Conservation (phyloP, 2,888 invertebrate species). For the Ommatoiulus sabulosus region DNA sequence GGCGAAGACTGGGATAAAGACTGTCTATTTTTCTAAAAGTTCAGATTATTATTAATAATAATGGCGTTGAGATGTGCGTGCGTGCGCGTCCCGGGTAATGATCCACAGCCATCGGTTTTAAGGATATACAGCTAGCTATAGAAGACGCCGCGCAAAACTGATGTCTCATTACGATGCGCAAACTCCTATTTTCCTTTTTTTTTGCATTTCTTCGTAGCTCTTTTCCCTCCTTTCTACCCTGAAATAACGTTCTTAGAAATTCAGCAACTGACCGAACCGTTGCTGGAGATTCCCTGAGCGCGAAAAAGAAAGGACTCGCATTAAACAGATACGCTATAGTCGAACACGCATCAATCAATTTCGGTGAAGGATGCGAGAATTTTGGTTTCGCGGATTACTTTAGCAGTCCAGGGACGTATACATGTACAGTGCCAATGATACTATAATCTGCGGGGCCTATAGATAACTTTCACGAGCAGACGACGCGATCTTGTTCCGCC, state of each 20-base stretch:
- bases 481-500: too few species aligned
- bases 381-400: too few species aligned
- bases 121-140: background rate
- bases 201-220: background rate
- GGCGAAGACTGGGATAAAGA: slow-evolving; percentile 29
- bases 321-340: too few species aligned
- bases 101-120: background rate
- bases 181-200: background rate
- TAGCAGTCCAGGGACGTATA: too few species aligned
- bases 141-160: background rate
- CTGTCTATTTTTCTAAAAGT: slow-evolving; percentile 41
- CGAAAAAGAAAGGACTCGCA: too few species aligned
- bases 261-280: background rate
- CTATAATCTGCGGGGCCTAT: too few species aligned
- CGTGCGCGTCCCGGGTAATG: background rate
- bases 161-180: slow-evolving; percentile 1
- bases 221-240: background rate
- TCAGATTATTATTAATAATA: slow-evolving; percentile 48
- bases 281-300: background rate
- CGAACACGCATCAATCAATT: too few species aligned
- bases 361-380: too few species aligned
- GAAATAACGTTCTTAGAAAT: background rate
- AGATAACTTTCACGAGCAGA: too few species aligned
- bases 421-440: too few species aligned
- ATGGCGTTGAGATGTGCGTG: background rate